phyloP scores from a whole-genome alignment of 2,113 vertebrate genomes.

The Machaerirhynchus nigripectus region DNA sequence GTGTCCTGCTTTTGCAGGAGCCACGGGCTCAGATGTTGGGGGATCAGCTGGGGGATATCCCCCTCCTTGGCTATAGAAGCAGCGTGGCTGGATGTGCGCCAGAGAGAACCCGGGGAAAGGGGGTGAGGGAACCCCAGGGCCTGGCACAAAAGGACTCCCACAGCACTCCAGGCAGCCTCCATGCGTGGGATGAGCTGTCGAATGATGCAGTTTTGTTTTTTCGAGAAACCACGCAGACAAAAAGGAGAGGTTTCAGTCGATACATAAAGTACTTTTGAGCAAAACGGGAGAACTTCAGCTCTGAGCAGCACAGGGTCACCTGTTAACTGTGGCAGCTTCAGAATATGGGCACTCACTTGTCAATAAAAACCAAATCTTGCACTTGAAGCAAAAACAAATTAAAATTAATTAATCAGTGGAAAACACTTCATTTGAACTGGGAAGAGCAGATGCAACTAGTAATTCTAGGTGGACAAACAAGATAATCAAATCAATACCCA shows the following conservation, averaged over 20 bases:
- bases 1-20: not conserved
- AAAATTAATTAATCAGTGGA: constrained; percentile 51
- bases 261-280: not conserved
- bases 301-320: not conserved
- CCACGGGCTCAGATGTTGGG: not conserved
- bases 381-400: constrained; percentile 56
- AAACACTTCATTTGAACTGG: constrained; percentile 56
- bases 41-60: not conserved
- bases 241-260: not conserved
- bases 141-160: not conserved
- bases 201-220: not conserved
- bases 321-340: not conserved
- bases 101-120: not conserved
- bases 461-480: constrained; percentile 63
- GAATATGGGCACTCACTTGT: not conserved
- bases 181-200: not conserved
- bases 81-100: accelerated
- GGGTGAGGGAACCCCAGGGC: not conserved
- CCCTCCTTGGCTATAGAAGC: not conserved
- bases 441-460: constrained; percentile 42
- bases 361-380: constrained; percentile 51
- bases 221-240: not conserved
- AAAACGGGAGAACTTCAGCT: not conserved
- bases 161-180: not conserved
- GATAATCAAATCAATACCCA: constrained; percentile 63